Base-by-base conservation (phyloP, 2,888 invertebrate genomes). In the Empis stercorea region DNA sequence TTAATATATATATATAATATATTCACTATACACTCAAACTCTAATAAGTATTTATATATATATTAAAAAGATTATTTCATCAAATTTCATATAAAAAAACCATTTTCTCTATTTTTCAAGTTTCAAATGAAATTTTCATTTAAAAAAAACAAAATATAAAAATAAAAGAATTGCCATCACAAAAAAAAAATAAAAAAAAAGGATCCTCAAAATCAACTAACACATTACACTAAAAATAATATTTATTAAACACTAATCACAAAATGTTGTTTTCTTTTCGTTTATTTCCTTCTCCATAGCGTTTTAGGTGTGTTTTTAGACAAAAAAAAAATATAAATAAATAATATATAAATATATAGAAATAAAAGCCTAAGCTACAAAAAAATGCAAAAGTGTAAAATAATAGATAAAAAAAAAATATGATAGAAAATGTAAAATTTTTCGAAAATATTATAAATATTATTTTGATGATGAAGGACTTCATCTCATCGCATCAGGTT, bases 271-370 rank as follows among this genome's bases (percentile, higher is more conserved):
- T 66, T 61, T 15, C n/a, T 51, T 65, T 66, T 66, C 64, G 64
- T 67, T 67, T 65, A 64, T 67, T 67, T 63, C 64, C 59, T 59
- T 66, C 62, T 67, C 66, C 63, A 52, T 67, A 66, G 66, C 66
- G 59, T 63, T 67, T 65, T 66, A 66, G 66, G 68, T 64, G 59
- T 49, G 43, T 60, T 53, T n/a, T 55, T 62, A 58, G 51, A 51
- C 46, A 56, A 54, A 54, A 42, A 52, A 54, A 54, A 51, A 48
- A 50, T n/a, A n/a, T n/a, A 32, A 45, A 51, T 38, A 44, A 36
- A 36, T 14, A n/a, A 43, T 20, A 17, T 10, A 17, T 13, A 30
- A 5, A 30, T 23, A 34, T 34, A 42, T 27, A 30, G 14, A 42
- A 30, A 16, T n/a, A n/a, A n/a, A 27, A 30, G 27, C 4, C 16